Percentiles rank a stretch among this genome's conserved stretches.
Conservation (phyloP, 2,113 vertebrate species). For the Psilopogon haemacephalus region DNA sequence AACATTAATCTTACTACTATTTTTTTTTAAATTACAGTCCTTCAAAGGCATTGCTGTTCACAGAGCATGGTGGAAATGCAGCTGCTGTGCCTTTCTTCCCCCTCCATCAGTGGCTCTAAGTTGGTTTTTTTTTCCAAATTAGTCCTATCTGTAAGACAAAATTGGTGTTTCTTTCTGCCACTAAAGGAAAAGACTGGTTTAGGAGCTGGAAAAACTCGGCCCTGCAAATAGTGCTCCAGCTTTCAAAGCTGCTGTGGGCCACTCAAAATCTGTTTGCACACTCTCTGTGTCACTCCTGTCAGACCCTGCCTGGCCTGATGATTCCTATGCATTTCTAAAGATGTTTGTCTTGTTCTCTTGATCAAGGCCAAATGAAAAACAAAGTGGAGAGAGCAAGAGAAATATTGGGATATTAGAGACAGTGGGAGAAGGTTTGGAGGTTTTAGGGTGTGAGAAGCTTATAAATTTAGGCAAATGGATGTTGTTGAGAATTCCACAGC, state of each 20-base stretch:
- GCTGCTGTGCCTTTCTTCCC: background rate
- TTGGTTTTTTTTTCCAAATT: background rate
- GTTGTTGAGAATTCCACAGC: background rate
- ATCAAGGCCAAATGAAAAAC: background rate
- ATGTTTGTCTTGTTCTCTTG: background rate
- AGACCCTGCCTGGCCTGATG: background rate
- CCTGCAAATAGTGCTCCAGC: background rate
- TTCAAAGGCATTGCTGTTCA: background rate
- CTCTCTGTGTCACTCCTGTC: background rate
- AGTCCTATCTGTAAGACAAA: background rate
- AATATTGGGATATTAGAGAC: background rate
- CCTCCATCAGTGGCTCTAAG: background rate
- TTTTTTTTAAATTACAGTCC: background rate
- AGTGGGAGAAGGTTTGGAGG: background rate
- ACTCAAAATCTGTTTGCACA: background rate
- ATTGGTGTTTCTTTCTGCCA: background rate
- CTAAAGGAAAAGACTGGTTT: background rate
- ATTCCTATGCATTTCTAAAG: background rate
- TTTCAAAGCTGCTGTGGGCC: background rate
- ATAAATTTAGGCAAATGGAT: background rate
- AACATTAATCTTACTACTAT: background rate
- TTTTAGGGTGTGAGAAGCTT: background rate
- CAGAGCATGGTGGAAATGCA: rapidly evolving
- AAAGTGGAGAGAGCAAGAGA: background rate
- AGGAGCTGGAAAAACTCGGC: background rate